Percentiles rank a stretch among this genome's conserved stretches.
These are phyloP conservation scores for Tragelaphus oryx DNA, from an alignment of 2,797 vertebrate genomes.

Conservation along the genomic window DNA sequence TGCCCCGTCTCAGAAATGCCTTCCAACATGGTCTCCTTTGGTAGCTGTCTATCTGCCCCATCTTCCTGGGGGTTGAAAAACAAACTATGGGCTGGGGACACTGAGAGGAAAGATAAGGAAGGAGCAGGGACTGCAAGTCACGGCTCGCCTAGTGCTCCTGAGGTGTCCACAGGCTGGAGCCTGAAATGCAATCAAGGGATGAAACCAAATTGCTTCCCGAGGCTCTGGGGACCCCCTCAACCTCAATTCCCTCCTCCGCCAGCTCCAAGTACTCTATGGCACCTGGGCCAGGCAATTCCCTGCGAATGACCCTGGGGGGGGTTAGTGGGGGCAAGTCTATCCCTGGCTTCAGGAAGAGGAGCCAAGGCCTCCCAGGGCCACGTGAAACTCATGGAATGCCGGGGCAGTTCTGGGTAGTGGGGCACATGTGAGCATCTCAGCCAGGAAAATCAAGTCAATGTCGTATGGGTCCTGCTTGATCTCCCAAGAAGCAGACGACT, in stretches of 20 bases:
- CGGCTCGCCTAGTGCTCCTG: neutral
- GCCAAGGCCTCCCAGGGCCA: neutral
- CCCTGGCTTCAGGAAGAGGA: neutral
- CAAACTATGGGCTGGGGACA: neutral
- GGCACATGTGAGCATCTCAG: neutral
- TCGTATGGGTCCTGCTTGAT: neutral
- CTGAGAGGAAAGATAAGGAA: neutral
- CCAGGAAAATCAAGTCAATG: slow-evolving; percentile 36
- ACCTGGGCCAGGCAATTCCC: neutral
- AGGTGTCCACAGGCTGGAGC: neutral
- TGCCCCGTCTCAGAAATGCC: neutral
- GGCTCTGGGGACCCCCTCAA: neutral
- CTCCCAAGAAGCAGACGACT: slow-evolving; percentile 31
- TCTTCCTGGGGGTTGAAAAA: neutral
- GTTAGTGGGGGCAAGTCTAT: neutral
- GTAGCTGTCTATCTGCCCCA: neutral
- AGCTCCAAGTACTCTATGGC: neutral
- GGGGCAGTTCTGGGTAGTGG: neutral
- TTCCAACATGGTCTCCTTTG: neutral
- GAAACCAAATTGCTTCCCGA: neutral
- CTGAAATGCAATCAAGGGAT: neutral
- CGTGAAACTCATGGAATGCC: neutral
- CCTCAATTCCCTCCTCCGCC: neutral
- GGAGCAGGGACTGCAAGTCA: neutral
- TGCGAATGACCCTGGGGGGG: neutral